Evolutionary conservation across 2,888 invertebrate genomes (phyloP).

Genomic region (Ametastegia equiseti): DNA sequence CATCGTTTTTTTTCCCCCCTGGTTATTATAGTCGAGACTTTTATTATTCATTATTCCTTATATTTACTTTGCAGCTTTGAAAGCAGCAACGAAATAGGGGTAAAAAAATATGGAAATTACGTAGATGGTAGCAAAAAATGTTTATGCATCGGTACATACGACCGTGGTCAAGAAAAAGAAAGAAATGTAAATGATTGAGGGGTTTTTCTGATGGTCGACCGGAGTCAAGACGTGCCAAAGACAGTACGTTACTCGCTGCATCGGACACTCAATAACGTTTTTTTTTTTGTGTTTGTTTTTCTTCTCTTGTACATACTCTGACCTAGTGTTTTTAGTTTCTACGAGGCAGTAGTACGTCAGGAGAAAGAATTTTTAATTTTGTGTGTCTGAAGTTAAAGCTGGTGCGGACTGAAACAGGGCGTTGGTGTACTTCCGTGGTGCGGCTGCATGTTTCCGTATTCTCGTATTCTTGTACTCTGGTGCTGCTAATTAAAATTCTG

Average conservation of each 20-base stretch:
- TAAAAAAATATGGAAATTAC: not conserved
- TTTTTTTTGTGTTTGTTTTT: too few relatives aligned
- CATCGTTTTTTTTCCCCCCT: not conserved
- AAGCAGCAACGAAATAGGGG: too few relatives aligned
- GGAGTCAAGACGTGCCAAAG: constrained; percentile 9
- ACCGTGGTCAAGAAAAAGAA: not conserved
- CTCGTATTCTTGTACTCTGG: constrained; percentile 34
- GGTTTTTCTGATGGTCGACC: not conserved
- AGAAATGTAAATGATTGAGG: not conserved
- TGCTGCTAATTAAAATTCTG: constrained; percentile 45
- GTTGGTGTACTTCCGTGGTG: constrained; percentile 13
- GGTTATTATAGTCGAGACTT: not conserved
- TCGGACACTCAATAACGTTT: constrained; percentile 15
- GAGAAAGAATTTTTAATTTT: constrained; percentile 28
- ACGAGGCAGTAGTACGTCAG: not conserved
- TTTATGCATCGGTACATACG: not conserved
- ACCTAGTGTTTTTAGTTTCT: not conserved
- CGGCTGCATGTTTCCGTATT: not conserved
- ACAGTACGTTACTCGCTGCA: constrained; percentile 17
- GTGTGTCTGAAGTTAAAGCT: constrained; percentile 21
- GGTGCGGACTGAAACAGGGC: not conserved
- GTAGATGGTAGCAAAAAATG: not conserved
- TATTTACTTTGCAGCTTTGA: not conserved
- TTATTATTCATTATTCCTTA: not conserved
- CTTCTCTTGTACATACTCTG: too few relatives aligned